Evolutionary conservation across 2,888 invertebrate species (phyloP), one percentile per base, ranked within the genome.

Genomic region (Eretmocerus hayati): DNA sequence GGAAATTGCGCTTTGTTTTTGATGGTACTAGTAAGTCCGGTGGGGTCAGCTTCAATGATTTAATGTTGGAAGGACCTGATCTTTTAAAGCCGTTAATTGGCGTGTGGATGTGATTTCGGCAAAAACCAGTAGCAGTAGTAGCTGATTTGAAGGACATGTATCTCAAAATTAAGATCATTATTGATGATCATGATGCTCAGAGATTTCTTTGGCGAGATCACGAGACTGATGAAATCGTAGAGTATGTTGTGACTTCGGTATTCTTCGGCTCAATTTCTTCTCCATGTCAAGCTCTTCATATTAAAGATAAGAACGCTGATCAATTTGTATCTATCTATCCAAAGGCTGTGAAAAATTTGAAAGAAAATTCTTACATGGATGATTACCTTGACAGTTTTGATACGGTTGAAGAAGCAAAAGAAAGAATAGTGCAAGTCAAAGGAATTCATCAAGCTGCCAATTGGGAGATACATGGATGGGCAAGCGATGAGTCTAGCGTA

Each of bases 41-140:
- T 2, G 35, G 36, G 5, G 11, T 22, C 13, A 22, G 42, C 13
- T 20, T 64, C 1, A 56, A 62, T 26, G 56, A 56, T 26, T 23
- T 55, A 6, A 40, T 69, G 6, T 38, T 66, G 4, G 58, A 52
- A 30, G 67, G 65, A 1, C 65, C 66, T 2, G 64, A 65, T 32
- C 42, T 61, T 5, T 48, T 64, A 5, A 50, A 51, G 5, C 58
- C 66, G 5, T 49, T 71, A 39, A 42, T 62, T 2, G 62, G 62
- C 4, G 61, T 67, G 1, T 38, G 70, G 32, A 56, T 62, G 42
- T 60, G 64, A 2, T 71, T 71, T 46, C 46, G 69, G 26, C 59
- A 64, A 52, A 54, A 60, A 19, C 56, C 42, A 30, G 44, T 65
- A 5, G 68, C 62, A 3, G 55, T 71, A 51, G 37, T 58, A 58